Base-by-base conservation (phyloP, 2,113 vertebrate species). In the Pangasianodon hypophthalmus region DNA sequence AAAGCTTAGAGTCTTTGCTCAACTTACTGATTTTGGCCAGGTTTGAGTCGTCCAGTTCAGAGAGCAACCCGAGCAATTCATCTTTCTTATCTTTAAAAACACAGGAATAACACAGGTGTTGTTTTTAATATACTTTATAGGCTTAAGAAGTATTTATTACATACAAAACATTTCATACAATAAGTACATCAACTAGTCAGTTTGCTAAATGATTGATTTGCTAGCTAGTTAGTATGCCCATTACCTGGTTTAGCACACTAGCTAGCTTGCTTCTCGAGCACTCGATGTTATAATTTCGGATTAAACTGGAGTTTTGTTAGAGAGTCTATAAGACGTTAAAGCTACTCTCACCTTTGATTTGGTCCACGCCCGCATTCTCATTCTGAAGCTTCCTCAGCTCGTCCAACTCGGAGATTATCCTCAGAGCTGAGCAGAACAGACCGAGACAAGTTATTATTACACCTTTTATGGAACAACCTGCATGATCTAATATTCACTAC, bases 341-440 rank as follows among this genome's bases (percentile, higher is more conserved):
- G 44, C 6, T 18, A 44, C 37, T n/a, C 75, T 50, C 44, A 80
- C 87, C 46, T 21, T 29, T 50, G 29, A 88, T 52, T 50, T 67
- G 56, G 44, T 64, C 75, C 56, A 64, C 18, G 6, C 50, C 77
- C 44, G 48, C 8, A 6, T 1, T 26, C 52, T 60, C 5, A 19
- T 4, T 67, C 75, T 88, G 75, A 19, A 88, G 58, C 58, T 37
- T 62, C 87, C 56, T 24, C 21, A 88, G 13, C 75, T 88, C 29
- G 6, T 88, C 75, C 75, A 88, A 7, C 75, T 88, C 81, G 18
- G 56, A 29, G 41, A 88, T 2, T 21, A 88, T 81, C 4, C 0
- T 67, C 26, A 88, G 75, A 81, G 67, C 87, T 88, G 87, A 37
- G 5, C 87, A 79, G 62, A 71, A 86, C 8, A 86, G n/a, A 54